Conservation (phyloP, 2,113 vertebrate species). For the Neoarius graeffei region DNA sequence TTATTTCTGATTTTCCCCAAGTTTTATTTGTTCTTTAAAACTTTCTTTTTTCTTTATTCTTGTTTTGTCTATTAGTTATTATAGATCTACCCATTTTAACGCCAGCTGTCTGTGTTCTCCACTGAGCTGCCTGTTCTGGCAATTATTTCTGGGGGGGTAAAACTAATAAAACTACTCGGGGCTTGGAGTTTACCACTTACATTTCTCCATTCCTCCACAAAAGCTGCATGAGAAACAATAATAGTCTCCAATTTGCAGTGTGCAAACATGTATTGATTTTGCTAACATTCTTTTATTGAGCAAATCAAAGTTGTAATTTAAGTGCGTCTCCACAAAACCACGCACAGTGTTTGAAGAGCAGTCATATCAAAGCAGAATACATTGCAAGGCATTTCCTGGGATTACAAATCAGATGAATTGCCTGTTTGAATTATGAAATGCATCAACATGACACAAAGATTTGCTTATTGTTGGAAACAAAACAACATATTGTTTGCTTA, state of each 20-base stretch:
- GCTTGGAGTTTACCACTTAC: conserved; percentile 4
- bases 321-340: conserved; percentile 42
- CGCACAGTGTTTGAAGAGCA: conserved; percentile 41
- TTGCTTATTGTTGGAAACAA: conserved; percentile 65
- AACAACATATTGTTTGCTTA: conserved; percentile 56
- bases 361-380: conserved; percentile 44
- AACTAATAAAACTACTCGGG: conserved; percentile 20
- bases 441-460: conserved; percentile 53
- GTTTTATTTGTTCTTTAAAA: background rate
- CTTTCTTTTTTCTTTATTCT: background rate
- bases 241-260: conserved; percentile 54
- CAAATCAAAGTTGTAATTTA: conserved; percentile 57
- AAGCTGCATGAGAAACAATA: conserved; percentile 49
- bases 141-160: conserved; percentile 11
- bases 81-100: conserved; percentile 1
- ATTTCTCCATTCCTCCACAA: conserved; percentile 2
- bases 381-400: conserved; percentile 39
- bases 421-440: conserved; percentile 42
- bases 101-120: background rate
- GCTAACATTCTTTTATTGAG: conserved; percentile 43
- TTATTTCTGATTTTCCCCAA: background rate
- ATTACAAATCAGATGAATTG: conserved; percentile 40
- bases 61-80: background rate
- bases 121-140: background rate
- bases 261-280: conserved; percentile 50